Conservation (phyloP, 1,140 invertebrate species). For the Drosophila parvula region DNA sequence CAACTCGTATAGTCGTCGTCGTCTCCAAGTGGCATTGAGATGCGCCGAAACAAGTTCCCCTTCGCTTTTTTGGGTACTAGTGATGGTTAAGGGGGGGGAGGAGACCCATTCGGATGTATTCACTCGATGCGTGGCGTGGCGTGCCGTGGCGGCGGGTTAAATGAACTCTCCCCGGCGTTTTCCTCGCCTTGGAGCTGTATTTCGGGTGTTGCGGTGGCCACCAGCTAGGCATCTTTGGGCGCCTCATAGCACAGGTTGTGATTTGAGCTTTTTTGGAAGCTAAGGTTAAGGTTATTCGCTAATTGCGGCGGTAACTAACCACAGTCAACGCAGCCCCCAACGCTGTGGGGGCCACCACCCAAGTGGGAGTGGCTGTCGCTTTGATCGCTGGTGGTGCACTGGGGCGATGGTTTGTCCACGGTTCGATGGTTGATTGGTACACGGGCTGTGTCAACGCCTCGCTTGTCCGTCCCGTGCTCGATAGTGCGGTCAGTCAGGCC, state of each 20-base stretch:
- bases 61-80: constrained; percentile 2
- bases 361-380: constrained; percentile 16
- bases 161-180: constrained; percentile 57
- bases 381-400: constrained; percentile 26
- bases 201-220: constrained; percentile 62
- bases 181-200: constrained; percentile 32
- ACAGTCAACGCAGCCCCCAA: constrained; percentile 52
- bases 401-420: constrained; percentile 10
- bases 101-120: constrained; percentile 13
- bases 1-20: constrained; percentile 37
- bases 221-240: constrained; percentile 72
- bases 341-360: constrained; percentile 6
- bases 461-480: constrained; percentile 73
- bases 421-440: constrained; percentile 56
- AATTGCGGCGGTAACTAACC: constrained; percentile 72
- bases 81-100: neutral
- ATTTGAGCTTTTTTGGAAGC: constrained; percentile 84
- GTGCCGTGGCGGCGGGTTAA: constrained; percentile 43
- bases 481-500: constrained; percentile 83
- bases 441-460: constrained; percentile 51
- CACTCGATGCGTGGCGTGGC: constrained; percentile 53
- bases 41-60: constrained; percentile 52
- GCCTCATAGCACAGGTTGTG: constrained; percentile 83
- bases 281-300: constrained; percentile 84
- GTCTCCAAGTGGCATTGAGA: constrained; percentile 67